Conservation (phyloP, 2,888 invertebrate species). For the Acholoe squamosa region DNA sequence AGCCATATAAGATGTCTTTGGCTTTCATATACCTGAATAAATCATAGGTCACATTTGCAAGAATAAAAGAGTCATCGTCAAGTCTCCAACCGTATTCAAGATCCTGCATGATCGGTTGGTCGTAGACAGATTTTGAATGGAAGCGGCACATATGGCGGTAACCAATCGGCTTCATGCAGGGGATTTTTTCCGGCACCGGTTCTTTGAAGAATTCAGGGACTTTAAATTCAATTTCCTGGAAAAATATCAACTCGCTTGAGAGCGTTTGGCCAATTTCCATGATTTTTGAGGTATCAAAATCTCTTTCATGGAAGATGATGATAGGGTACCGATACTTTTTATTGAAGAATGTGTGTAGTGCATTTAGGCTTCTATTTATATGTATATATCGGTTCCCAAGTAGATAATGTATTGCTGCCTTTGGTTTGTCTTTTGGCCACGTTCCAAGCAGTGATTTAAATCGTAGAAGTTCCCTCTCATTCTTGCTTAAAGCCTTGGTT, state of each 20-base stretch:
- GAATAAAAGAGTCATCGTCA: slow-evolving; percentile 70
- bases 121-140: slow-evolving; percentile 69
- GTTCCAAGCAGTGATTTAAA: slow-evolving; percentile 36
- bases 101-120: slow-evolving; percentile 67
- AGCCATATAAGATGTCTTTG: slow-evolving; percentile 68
- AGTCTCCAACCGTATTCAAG: slow-evolving; percentile 71
- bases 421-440: slow-evolving; percentile 69
- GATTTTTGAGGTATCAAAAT: slow-evolving; percentile 34
- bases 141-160: slow-evolving; percentile 73
- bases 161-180: slow-evolving; percentile 66
- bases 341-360: slow-evolving; percentile 68
- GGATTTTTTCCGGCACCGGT: slow-evolving; percentile 59
- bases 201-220: slow-evolving; percentile 66
- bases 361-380: slow-evolving; percentile 58
- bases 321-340: slow-evolving; percentile 69
- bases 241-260: slow-evolving; percentile 63
- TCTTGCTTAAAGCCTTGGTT: no score
- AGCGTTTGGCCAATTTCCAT: slow-evolving; percentile 45
- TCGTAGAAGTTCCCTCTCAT: slow-evolving; percentile 50
- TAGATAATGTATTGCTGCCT: slow-evolving; percentile 68
- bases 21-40: slow-evolving; percentile 69
- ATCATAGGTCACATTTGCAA: slow-evolving; percentile 67
- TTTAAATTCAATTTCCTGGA: slow-evolving; percentile 67
- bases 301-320: slow-evolving; percentile 70
- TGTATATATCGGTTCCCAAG: slow-evolving; percentile 57